phyloP scores from a whole-genome alignment of 2,113 vertebrate species.

The Hymenochirus boettgeri region DNA sequence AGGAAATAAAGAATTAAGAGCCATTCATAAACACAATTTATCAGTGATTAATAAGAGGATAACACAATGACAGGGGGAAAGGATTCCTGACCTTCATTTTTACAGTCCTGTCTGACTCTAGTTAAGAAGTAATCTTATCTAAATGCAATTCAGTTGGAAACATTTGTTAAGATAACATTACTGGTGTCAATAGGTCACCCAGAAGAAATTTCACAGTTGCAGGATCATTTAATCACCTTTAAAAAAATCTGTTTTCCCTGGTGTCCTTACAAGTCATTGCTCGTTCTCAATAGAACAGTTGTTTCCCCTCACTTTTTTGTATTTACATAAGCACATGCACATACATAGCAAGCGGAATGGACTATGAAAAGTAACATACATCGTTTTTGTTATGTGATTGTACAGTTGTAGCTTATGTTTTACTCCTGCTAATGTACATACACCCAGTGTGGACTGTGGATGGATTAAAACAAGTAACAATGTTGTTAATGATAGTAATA shows the following conservation, averaged over 20 bases:
- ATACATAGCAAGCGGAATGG: too few species aligned
- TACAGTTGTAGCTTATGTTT: too few species aligned
- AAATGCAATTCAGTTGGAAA: constrained; percentile 10
- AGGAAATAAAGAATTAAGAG: too few species aligned
- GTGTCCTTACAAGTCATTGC: background rate
- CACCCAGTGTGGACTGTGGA: too few species aligned
- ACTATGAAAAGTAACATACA: too few species aligned
- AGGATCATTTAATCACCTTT: constrained; percentile 9
- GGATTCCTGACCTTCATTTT: constrained; percentile 16
- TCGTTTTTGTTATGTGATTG: too few species aligned
- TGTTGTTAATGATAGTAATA: too few species aligned
- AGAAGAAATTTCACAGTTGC: constrained; percentile 16
- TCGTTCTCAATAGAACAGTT: background rate
- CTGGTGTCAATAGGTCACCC: constrained; percentile 10
- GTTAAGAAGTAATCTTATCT: constrained; percentile 18
- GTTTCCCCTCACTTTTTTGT: too few species aligned
- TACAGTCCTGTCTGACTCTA: constrained; percentile 1
- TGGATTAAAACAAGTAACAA: too few species aligned
- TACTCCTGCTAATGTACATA: too few species aligned
- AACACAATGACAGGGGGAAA: background rate
- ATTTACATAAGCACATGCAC: too few species aligned
- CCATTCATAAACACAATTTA: background rate
- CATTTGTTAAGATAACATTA: constrained; percentile 21
- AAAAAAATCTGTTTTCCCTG: background rate
- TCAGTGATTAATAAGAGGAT: background rate